Evolutionary conservation across 2,888 invertebrate species (phyloP), one percentile per base, ranked within the genome.

Genomic region (Aethes cnicana): DNA sequence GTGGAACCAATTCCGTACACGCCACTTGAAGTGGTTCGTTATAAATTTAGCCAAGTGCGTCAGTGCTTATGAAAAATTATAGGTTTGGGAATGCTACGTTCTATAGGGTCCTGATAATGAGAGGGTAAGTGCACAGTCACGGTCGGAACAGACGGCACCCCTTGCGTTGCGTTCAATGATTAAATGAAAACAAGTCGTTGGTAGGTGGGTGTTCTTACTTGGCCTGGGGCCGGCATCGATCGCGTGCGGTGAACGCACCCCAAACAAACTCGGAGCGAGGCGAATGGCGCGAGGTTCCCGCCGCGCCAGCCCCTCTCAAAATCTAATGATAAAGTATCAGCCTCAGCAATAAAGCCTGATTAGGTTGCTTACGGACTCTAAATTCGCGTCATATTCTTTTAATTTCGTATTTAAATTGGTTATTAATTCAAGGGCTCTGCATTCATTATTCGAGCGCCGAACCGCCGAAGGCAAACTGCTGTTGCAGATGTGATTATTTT

Each of bases 231-330:
- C 68, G 75, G 70, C 77, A 87, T 86, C 87, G 88, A 88, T 88
- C 85, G 86, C 74, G 71, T 73, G 77, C 81, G 81, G 81, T 79
- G 80, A 84, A 77, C 84, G 81, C 82, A 79, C 86, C 86, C 86
- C 78, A 76, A 82, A 78, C 78, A 76, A 82, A 78, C 77, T 74
- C 71, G 63, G 64, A 73, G 68, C 72, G 70, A 74, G 78, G 73
- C 78, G 66, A 76, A 77, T 76, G 67, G 62, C 69, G 63, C 65
- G 67, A 72, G 74, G 74, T 64, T 70, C 64, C 67, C 68, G n/a
- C 63, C 57, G 63, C 72, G 64, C 73, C n/a, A 75, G 74, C 76
- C 72, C 73, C 66, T 74, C 68, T 66, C 66, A 68, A 69, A 52
- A 72, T 68, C 66, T 67, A 69, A 72, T 67, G 67, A 66, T 65